Conservation (phyloP, 2,113 vertebrate genomes). For the Piaya cayana region DNA sequence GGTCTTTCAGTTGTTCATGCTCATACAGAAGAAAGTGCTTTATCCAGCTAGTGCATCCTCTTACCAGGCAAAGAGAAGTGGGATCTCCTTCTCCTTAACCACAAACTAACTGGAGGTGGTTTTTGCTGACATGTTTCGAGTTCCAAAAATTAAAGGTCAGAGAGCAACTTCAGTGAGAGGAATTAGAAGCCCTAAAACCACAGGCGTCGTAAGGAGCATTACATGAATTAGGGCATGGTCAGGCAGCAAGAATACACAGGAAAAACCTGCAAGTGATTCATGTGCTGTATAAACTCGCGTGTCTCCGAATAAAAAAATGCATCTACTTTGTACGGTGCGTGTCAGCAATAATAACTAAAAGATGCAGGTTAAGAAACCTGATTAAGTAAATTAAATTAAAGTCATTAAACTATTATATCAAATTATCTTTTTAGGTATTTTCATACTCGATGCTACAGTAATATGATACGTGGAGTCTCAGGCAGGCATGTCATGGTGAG, state of each 20-base stretch:
- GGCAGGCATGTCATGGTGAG: not conserved
- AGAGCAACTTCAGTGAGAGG: not conserved
- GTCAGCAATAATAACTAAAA: not conserved
- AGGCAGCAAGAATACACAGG: not conserved
- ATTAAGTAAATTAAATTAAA: not conserved
- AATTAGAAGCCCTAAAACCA: not conserved
- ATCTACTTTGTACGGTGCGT: fast-evolving
- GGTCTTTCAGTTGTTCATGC: not conserved
- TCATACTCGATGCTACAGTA: not conserved
- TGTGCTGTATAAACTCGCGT: not conserved
- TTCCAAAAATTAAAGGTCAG: not conserved
- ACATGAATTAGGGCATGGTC: not conserved
- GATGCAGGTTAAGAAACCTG: not conserved
- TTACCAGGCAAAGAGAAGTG: not conserved
- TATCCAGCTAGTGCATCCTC: not conserved
- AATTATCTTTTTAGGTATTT: not conserved
- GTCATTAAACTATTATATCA: not conserved
- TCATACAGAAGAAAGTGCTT: not conserved
- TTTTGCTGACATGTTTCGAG: not conserved
- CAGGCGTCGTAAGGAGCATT: not conserved
- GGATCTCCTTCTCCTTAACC: not conserved
- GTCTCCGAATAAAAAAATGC: not conserved
- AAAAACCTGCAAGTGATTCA: not conserved
- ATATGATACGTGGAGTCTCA: not conserved
- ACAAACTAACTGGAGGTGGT: not conserved